Evolutionary conservation across 2,113 vertebrate species (phyloP), one percentile per base, ranked within the genome.

Genomic region (Lutjanus erythropterus): DNA sequence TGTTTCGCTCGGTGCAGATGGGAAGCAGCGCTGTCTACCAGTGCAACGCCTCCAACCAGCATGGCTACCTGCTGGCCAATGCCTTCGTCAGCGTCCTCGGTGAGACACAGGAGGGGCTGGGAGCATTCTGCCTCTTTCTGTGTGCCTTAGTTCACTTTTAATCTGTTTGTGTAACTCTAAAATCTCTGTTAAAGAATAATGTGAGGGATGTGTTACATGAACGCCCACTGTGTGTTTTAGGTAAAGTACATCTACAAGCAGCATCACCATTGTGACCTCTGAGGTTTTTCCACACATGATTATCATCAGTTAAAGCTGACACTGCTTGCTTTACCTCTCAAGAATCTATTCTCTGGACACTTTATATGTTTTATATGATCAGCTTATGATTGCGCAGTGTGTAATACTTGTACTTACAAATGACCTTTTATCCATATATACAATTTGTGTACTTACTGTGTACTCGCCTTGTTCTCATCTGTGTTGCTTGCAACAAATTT

Each of bases 21-120:
- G 98, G 97, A 69, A 96, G 94, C 93, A 97, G 97, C 0, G 97
- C 96, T 0, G 98, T 99, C 27, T 99, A 98, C 88, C 98, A 99
- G 65, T 99, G 98, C 92, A 99, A 99, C 8, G 98, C 97, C 0
- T 99, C 98, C 82, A 99, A 99, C 0, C 95, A 97, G 80, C 97
- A 99, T 0, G 98, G 98, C 49, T 99, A 99, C 85, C 94, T 99
- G 75, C 91, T 99, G 56, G 96, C 97, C 92, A 99, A 99, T 0
- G 98, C 97, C 78, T 99, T 99, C 0, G 95, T 99, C 94, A 98
- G 93, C 0, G 95, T 99, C 33, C 94, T 99, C 6, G 97, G 98
- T 99, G 94, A 50, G 42, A 2, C 0, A 18, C 11, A 1, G 25
- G 25, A 15, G 12, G 8, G 42, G 29, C 29, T 46, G 23, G 15